Evolutionary conservation across 2,113 vertebrate species (phyloP).

Genomic region (Uropsilus gracilis): DNA sequence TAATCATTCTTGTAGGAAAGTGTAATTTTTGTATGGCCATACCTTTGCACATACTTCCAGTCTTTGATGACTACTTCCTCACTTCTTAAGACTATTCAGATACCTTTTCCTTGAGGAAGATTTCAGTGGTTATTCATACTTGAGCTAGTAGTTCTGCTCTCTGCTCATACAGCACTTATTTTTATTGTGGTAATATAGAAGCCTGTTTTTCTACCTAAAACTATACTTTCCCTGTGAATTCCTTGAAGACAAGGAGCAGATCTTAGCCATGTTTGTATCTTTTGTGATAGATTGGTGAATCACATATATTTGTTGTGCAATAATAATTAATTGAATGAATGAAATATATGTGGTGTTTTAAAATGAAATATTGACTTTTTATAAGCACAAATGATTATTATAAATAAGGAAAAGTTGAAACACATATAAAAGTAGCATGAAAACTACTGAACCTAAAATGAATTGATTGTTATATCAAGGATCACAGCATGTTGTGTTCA

Average conservation of each 20-base stretch:
- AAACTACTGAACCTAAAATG: not conserved
- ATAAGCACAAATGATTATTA: not conserved
- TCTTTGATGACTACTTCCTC: not conserved
- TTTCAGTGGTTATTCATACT: not conserved
- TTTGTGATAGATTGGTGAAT: not conserved
- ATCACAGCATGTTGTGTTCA: not conserved
- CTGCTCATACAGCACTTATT: not conserved
- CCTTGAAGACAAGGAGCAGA: not conserved
- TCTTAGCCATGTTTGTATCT: not conserved
- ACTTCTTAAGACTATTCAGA: not conserved
- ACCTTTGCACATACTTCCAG: not conserved
- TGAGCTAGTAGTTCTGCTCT: not conserved
- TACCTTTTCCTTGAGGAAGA: constrained; percentile 27
- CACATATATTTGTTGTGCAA: not conserved
- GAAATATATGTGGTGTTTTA: not conserved
- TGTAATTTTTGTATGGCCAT: not conserved
- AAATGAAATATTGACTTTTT: not conserved
- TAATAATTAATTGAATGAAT: constrained; percentile 11
- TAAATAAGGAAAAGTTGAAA: not conserved
- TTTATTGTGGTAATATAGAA: not conserved
- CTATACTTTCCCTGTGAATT: not conserved
- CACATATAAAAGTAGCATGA: not conserved
- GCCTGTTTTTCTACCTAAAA: not conserved
- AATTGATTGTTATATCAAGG: not conserved
- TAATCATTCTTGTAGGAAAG: not conserved